Evolutionary conservation across 2,888 invertebrate genomes (phyloP), one percentile per base, ranked within the genome.

Genomic region (Aproaerema taeniolella): DNA sequence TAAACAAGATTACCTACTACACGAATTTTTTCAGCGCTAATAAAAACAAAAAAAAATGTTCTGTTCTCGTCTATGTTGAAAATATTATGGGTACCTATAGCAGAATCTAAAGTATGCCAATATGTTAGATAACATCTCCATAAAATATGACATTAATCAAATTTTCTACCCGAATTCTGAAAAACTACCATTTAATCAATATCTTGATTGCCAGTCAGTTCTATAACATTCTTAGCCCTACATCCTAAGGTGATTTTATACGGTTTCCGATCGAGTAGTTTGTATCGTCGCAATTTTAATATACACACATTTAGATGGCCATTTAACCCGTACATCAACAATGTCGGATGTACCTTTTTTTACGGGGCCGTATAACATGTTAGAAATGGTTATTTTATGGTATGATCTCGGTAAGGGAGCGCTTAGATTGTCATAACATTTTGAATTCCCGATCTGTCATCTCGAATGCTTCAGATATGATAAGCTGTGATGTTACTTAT

Each of bases 321-420:
- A 72, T 81, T 82, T 80, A 79, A 78, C 76, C 77, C 77, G 72
- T 76, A 75, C 75, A 64, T 65, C 58, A 47, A 57, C 55, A 58
- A 59, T 55, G 61, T 62, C 61, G 62, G 67, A 70, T 67, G 67
- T 71, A 75, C 67, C 68, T 74, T 74, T 66, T 20, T 82, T 82
- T 75, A 82, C 75, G 72, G 75, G 67, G 66, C 72, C 68, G 66
- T 80, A 82, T 83, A 82, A 82, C 74, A 76, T 68, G 75, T 74
- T 68, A 75, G 75, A 65, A 80, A 83, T 79, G 81, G 82, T 72
- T 82, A 77, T 86, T 86, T 85, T 83, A 86, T 72, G 78, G 72
- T 71, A 47, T 52, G 54, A 54, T 47, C 55, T 54, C 49, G 52
- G 61, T 61, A 62, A 59, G 72, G 72, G 72, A 56, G 66, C 66